Base-by-base conservation (phyloP, 2,113 vertebrate species). In the Aegotheles bennettii region DNA sequence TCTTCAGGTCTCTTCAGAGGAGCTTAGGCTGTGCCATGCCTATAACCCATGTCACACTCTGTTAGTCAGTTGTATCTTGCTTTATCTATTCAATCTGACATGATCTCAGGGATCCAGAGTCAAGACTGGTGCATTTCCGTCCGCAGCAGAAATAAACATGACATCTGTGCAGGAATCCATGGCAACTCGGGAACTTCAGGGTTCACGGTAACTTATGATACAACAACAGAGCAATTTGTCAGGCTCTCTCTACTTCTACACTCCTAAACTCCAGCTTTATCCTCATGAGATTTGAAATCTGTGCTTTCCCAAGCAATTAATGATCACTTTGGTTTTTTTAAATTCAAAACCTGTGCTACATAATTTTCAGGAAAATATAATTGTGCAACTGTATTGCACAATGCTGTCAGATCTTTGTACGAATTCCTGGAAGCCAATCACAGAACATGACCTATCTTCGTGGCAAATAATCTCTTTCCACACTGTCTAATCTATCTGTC, bases 31-130 rank as follows among this genome's bases (percentile, higher is more conserved):
- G 50, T 28, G 68, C 20, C 20, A 2, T 60, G 53, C 13, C 83
- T 81, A 64, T 92, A 84, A 86, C 74, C 76, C 81, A 36, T 71
- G 85, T 93, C 95, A 94, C 82, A 68, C 38, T 48, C 48, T 42
- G 75, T 93, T 84, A 90, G 43, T 9, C 47, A 48, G 9, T 63
- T 87, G 14, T 53, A 45, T 47, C 61, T 84, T 79, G 77, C 8
- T 87, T 79, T 84, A n/a, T 78, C 43, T 92, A 92, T 96, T 92
- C n/a, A 6, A 65, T 90, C 71, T 90, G 95, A 92, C 94, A 29
- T 3, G 36, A 94, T 65, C 51, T 38, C 38, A 13, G 60, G 92
- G 83, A 84, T 79, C 75, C 56, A 36, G 78, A 84, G 76, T 85
- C 76, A 79, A 54, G 68, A 57, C 47, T 38, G 11, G 64, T 67